Evolutionary conservation across 1,140 invertebrate genomes (phyloP), one percentile per base, ranked within the genome.

Genomic region (Archegozetes longisetosus): DNA sequence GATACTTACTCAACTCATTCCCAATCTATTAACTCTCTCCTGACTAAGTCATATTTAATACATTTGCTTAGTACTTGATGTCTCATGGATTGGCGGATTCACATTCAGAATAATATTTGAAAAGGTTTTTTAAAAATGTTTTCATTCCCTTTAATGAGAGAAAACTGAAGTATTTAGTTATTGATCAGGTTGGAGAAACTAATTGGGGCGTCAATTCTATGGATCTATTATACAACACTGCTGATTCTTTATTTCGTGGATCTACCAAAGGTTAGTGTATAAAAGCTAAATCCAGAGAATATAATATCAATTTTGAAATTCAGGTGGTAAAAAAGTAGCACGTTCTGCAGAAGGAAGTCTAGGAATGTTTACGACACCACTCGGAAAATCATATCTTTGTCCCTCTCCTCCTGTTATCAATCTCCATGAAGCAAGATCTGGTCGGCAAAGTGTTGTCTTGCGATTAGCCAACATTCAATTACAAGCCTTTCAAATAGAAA

Each of bases 361-460:
- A 0, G 79, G 83, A 68, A 69, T 87, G 48, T 88, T 88, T 64
- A 82, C 84, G 1, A 90, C 87, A 0, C 86, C 85, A 0, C 84
- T 89, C 17, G 85, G 86, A 3, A 84, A 86, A 67, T 86, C 86
- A 0, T 90, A 82, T 67, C 74, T 78, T 14, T 91, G 87, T 66
- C 66, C 64, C 17, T 65, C 67, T 1, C 65, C 66, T 14, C 53
- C 64, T 4, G 60, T 64, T n/a, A 63, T 68, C n/a, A 61, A 62
- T 20, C 53, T 68, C 49, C 66, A 68, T 53, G 59, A 62, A 40
- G 51, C 54, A 1, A 61, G 64, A 22, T 56, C 59, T 20, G 62
- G 56, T 17, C 61, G 65, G 22, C 62, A 58, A 58, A 62, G 49
- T 17, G 68, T 64, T 24, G 75, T 62, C 6, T 58, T 75, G 3